Evolutionary conservation across 2,797 vertebrate genomes (phyloP).

Genomic region (Poecile montanus): DNA sequence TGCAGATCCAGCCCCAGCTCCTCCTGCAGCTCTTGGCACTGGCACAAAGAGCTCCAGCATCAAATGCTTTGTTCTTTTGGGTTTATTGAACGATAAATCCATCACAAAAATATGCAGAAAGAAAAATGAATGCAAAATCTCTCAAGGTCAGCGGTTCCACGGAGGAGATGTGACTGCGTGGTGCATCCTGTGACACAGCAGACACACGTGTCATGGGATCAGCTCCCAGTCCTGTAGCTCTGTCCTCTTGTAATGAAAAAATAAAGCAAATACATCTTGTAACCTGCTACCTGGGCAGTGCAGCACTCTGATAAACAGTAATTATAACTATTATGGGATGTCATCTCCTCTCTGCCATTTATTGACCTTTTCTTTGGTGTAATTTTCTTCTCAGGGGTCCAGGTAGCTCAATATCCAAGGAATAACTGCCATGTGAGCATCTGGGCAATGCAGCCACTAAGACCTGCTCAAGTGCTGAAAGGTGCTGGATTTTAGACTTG

Average conservation of each 20-base stretch:
- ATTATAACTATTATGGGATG: neutral
- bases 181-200: neutral
- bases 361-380: neutral
- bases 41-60: neutral
- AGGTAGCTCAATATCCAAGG: neutral
- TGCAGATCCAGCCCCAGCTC: conserved; percentile 6
- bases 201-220: rapidly evolving
- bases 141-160: neutral
- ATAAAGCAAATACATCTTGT: neutral
- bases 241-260: neutral
- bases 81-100: conserved; percentile 46
- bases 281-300: neutral
- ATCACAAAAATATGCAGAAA: conserved; percentile 14
- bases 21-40: neutral
- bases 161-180: neutral
- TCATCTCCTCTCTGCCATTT: neutral
- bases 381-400: neutral
- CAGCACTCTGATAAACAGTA: neutral
- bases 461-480: neutral
- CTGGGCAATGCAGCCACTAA: neutral
- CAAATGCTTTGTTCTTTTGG: neutral
- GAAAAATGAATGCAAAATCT: neutral
- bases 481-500: rapidly evolving
- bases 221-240: rapidly evolving
- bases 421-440: neutral